Conservation (phyloP, 92 coral and sea anemone species). For the Scolanthus callimorphus region DNA sequence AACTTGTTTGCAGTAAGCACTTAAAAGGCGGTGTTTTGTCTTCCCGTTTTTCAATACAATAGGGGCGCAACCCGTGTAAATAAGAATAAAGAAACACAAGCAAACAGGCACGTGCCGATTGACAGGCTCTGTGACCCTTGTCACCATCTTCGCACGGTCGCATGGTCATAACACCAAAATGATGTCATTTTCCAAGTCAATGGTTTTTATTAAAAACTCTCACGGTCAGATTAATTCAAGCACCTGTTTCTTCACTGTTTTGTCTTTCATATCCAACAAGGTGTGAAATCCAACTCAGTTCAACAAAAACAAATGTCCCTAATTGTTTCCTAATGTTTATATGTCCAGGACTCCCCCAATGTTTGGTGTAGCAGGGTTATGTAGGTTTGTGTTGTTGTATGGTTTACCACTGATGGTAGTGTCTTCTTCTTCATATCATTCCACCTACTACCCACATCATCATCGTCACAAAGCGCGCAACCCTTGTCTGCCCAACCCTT, state of each 20-base stretch:
- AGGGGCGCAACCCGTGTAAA: too few species aligned
- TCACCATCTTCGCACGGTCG: too few species aligned
- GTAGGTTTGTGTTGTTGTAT: constrained; percentile 8
- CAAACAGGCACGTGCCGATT: too few species aligned
- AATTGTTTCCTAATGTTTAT: constrained; percentile 5
- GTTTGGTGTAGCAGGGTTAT: constrained; percentile 8
- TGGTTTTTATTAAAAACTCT: neutral
- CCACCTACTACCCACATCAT: constrained; percentile 25
- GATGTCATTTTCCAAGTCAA: constrained; percentile 3
- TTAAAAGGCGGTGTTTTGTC: too few species aligned
- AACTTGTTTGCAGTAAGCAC: too few species aligned
- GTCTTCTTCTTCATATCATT: constrained; percentile 13
- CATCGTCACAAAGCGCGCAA: constrained; percentile 53
- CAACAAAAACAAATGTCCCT: too few species aligned
- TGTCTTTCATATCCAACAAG: neutral
- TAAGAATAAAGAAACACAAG: too few species aligned
- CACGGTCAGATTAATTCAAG: too few species aligned
- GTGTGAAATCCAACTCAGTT: too few species aligned
- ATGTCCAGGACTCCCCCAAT: constrained; percentile 8
- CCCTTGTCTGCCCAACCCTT: constrained; percentile 89
- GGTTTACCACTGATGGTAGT: constrained; percentile 3
- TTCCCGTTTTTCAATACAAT: too few species aligned
- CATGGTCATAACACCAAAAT: neutral
- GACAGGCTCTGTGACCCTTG: too few species aligned
- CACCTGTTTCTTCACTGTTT: too few species aligned